A percentile compares a stretch with the other conserved stretches of the same genome.
Conservation (phyloP, 2,888 invertebrate genomes). For the Drepanosiphum platanoidis region DNA sequence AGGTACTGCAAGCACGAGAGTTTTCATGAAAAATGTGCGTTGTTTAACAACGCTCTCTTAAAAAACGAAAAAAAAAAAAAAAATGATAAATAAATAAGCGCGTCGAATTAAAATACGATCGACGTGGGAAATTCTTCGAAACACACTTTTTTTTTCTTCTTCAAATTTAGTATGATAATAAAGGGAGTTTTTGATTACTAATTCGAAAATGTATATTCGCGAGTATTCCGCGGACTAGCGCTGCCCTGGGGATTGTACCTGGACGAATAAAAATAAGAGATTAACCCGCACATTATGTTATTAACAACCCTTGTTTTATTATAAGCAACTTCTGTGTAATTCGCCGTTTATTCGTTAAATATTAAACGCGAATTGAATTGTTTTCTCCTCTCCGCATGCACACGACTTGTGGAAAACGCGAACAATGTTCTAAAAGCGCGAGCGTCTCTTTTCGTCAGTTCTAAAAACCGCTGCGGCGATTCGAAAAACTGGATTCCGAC, state of each 20-base stretch:
- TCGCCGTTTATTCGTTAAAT: not conserved
- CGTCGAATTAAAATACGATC: not conserved
- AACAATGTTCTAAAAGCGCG: not conserved
- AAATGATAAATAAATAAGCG: not conserved
- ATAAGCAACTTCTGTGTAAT: not conserved
- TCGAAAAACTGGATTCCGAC: not conserved
- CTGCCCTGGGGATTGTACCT: not conserved
- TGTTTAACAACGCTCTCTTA: not conserved
- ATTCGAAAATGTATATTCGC: conserved; percentile 8
- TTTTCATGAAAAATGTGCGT: not conserved
- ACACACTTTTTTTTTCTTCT: not conserved
- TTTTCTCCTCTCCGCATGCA: not conserved
- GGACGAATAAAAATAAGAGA: not conserved
- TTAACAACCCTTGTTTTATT: conserved; percentile 7
- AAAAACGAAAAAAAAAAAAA: no score
- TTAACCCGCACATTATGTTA: not conserved
- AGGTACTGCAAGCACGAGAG: not conserved
- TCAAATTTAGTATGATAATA: conserved; percentile 27
- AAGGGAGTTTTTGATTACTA: not conserved
- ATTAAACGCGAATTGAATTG: not conserved
- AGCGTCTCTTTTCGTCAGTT: not conserved
- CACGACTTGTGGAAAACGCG: no score
- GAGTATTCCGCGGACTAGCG: not conserved
- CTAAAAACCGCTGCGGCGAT: not conserved
- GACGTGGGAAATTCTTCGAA: not conserved